A percentile compares a stretch with the other conserved stretches of the same genome.
phyloP scores from a whole-genome alignment of 2,888 invertebrate species.

The Keiferia lycopersicella region DNA sequence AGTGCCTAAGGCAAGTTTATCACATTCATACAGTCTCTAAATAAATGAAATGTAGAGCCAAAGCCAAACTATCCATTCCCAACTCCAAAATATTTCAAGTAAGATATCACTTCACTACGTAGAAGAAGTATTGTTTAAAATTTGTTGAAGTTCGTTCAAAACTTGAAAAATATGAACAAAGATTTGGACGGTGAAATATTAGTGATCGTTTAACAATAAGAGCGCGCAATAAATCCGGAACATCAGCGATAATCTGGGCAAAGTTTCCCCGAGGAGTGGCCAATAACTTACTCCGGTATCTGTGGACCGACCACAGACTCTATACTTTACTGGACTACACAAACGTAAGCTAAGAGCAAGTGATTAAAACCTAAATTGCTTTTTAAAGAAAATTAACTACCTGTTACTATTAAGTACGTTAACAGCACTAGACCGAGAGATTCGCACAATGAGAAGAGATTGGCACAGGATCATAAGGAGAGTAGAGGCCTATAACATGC shows the following conservation, averaged over 20 bases:
- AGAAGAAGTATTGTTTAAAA: slow-evolving; percentile 20
- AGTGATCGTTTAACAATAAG: slow-evolving; percentile 52
- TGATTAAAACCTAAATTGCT: too few species aligned
- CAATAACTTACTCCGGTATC: slow-evolving; percentile 56
- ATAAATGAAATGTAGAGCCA: too few species aligned
- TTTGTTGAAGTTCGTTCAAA: slow-evolving; percentile 18
- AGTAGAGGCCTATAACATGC: too few species aligned
- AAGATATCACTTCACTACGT: neutral
- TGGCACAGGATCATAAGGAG: too few species aligned
- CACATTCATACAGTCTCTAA: too few species aligned
- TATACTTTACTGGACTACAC: slow-evolving; percentile 34
- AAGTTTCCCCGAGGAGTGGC: slow-evolving; percentile 53
- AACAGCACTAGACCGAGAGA: too few species aligned
- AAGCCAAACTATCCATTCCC: neutral
- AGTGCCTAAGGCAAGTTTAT: too few species aligned
- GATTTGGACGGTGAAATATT: slow-evolving; percentile 40
- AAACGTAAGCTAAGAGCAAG: neutral
- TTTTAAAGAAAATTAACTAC: too few species aligned
- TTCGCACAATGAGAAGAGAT: too few species aligned
- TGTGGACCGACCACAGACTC: slow-evolving; percentile 29
- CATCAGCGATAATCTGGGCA: slow-evolving; percentile 60
- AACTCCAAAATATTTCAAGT: neutral
- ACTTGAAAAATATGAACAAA: slow-evolving; percentile 31
- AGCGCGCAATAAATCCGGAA: slow-evolving; percentile 56
- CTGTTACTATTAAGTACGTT: too few species aligned